Percentiles rank a stretch among this genome's conserved stretches.
These are phyloP conservation scores for Procambarus virginalis DNA, from an alignment of 1,140 invertebrate genomes.

Conservation along the genomic window DNA sequence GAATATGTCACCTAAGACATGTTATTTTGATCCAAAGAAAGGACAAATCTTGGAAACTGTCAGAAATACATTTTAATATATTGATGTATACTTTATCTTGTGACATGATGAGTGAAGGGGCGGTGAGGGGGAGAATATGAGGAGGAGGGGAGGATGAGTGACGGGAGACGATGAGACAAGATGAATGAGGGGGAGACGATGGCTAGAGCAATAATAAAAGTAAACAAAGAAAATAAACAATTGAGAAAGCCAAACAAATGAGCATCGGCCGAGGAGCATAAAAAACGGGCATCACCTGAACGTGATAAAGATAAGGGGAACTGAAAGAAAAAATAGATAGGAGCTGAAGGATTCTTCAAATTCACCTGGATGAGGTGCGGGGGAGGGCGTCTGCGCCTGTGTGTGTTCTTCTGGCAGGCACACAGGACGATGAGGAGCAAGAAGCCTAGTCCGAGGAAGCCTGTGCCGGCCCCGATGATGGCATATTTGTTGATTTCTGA, in stretches of 20 bases:
- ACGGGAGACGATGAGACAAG: neutral
- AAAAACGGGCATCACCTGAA: neutral
- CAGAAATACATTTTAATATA: no score
- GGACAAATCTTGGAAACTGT: neutral
- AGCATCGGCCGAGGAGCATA: neutral
- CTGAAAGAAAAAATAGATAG: neutral
- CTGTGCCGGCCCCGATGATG: slow-evolving; percentile 79
- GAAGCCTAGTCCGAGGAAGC: slow-evolving; percentile 78
- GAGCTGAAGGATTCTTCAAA: neutral
- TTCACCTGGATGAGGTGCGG: slow-evolving; percentile 61
- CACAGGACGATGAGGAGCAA: slow-evolving; percentile 74
- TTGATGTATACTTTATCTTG: no score
- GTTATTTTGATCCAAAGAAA: no score
- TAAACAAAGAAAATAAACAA: neutral
- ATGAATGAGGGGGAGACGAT: neutral
- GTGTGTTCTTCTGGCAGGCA: slow-evolving; percentile 63
- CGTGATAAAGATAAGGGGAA: neutral
- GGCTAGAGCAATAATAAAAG: no score
- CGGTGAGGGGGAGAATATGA: neutral
- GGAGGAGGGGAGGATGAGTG: neutral
- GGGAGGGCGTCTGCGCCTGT: slow-evolving; percentile 43
- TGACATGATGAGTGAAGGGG: neutral
- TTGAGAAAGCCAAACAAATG: neutral
- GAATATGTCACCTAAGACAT: no score
- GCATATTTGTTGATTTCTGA: slow-evolving; percentile 79